Conservation (phyloP, 2,797 vertebrate species). For the Florisuga fusca region DNA sequence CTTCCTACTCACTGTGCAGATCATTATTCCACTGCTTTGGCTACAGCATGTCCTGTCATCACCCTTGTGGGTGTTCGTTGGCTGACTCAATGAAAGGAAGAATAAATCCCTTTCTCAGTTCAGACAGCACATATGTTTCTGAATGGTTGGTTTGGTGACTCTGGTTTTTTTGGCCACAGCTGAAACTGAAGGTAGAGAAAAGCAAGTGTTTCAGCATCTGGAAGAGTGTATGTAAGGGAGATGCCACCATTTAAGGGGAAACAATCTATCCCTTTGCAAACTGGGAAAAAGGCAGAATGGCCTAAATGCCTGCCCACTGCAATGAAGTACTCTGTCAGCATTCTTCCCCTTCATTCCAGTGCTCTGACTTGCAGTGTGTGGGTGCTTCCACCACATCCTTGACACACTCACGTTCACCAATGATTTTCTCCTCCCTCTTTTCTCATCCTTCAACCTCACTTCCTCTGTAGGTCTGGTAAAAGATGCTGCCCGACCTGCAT, state of each 20-base stretch:
- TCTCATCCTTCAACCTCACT: neutral
- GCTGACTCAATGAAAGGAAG: neutral
- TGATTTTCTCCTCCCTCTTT: constrained; percentile 27
- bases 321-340: neutral
- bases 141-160: neutral
- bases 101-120: neutral
- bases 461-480: constrained; percentile 88
- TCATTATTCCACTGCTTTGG: neutral
- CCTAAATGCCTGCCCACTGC: neutral
- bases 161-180: neutral
- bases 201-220: neutral
- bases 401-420: neutral
- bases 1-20: neutral
- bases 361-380: neutral
- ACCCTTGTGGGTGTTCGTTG: neutral
- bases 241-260: neutral
- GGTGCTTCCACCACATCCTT: neutral
- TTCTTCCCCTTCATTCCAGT: neutral
- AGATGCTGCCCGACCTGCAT: constrained; percentile 93
- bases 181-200: neutral
- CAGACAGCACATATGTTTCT: neutral
- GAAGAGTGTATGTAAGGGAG: neutral
- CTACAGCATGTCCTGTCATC: neutral
- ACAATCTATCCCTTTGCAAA: neutral
- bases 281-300: neutral